These are phyloP conservation scores for Hydropsyche tenuis DNA, from an alignment of 1,140 invertebrate genomes.

Conservation along the genomic window DNA sequence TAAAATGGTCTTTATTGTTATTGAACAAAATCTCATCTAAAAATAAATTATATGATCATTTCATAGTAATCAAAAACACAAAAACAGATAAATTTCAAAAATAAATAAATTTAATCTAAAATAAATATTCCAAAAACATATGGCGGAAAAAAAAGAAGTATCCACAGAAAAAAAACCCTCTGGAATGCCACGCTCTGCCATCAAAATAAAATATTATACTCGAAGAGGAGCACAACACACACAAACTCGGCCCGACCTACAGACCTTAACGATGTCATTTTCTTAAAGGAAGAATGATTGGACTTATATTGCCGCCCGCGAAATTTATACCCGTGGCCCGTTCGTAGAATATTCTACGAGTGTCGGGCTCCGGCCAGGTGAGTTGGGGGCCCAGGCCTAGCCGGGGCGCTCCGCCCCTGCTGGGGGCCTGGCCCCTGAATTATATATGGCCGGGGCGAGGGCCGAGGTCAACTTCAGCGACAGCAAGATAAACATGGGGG, in stretches of 20 bases:
- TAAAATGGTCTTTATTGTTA: too few relatives aligned
- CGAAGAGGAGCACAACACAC: too few relatives aligned
- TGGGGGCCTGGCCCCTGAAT: not conserved
- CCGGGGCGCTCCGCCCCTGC: too few relatives aligned
- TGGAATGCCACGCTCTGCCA: too few relatives aligned
- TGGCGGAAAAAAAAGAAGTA: too few relatives aligned
- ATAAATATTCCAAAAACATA: too few relatives aligned
- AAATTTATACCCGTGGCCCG: conserved; percentile 11
- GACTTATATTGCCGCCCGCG: conserved; percentile 15
- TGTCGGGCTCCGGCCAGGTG: not conserved
- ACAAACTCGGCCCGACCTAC: too few relatives aligned
- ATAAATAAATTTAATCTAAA: not conserved
- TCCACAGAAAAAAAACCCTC: too few relatives aligned
- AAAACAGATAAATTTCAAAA: not conserved
- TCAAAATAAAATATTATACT: too few relatives aligned
- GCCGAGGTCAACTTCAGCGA: conserved; percentile 8
- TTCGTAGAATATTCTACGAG: conserved; percentile 19
- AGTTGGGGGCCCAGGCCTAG: not conserved
- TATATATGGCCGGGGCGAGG: not conserved
- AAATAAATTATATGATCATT: too few relatives aligned
- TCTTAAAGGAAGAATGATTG: conserved; percentile 23
- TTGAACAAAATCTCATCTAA: too few relatives aligned
- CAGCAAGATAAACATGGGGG: conserved; percentile 13
- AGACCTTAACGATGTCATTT: conserved; percentile 16
- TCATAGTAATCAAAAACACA: too few relatives aligned